Conservation (phyloP, 2,888 invertebrate species). For the Stenchaetothrips biformis region DNA sequence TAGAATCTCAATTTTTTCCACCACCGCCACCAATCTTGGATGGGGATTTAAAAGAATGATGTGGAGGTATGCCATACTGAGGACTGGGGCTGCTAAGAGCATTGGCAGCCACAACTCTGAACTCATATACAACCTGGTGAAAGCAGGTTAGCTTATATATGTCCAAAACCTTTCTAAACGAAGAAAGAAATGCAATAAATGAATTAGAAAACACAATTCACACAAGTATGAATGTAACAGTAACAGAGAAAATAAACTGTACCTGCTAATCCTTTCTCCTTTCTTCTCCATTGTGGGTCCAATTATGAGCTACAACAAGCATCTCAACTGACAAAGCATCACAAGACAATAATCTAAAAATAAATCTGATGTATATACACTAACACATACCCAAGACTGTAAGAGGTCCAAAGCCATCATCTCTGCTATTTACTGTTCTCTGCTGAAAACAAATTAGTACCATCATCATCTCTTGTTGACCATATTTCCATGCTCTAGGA, state of each 20-base stretch:
- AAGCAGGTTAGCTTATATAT: conserved; percentile 65
- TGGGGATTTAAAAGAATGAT: conserved; percentile 72
- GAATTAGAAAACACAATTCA: conserved; percentile 20
- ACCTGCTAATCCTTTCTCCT: conserved; percentile 45
- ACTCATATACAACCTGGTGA: conserved; percentile 90
- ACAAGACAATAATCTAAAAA: conserved; percentile 58
- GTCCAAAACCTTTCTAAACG: conserved; percentile 60
- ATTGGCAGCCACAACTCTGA: conserved; percentile 84
- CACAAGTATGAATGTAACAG: neutral
- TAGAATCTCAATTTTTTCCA: conserved; percentile 90
- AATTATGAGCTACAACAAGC: conserved; percentile 85
- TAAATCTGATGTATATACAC: too few relatives aligned
- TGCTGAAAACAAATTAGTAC: conserved; percentile 78
- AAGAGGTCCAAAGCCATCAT: conserved; percentile 75
- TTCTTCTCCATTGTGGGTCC: conserved; percentile 83
- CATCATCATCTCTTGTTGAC: conserved; percentile 81
- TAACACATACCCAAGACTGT: conserved; percentile 71
- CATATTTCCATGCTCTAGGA: conserved; percentile 80
- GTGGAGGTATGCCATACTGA: conserved; percentile 75
- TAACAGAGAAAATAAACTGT: neutral
- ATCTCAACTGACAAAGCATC: conserved; percentile 78
- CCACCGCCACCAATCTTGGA: conserved; percentile 85
- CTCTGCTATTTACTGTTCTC: conserved; percentile 80
- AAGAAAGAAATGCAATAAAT: conserved; percentile 28
- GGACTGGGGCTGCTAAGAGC: conserved; percentile 79